Evolutionary conservation across 1,140 invertebrate genomes (phyloP).

Genomic region (Druon quercuslanigerum): DNA sequence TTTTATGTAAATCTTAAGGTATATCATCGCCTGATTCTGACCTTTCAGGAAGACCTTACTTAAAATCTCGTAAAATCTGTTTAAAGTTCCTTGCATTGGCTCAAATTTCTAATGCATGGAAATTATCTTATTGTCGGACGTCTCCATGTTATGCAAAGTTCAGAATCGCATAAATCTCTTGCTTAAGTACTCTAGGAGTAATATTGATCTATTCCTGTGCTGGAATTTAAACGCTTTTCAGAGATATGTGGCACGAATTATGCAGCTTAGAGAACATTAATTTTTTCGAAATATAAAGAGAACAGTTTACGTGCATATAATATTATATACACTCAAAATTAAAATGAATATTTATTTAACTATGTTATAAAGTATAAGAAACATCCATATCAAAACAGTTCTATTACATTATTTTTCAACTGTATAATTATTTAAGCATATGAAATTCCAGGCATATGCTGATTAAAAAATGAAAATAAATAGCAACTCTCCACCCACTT

Average conservation of each 20-base stretch:
- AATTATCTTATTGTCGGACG: not conserved
- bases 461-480: constrained; percentile 23
- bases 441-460: constrained; percentile 11
- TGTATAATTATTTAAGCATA: constrained; percentile 24
- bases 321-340: not conserved
- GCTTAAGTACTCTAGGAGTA: not conserved
- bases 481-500: constrained; percentile 15
- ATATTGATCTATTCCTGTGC: not conserved
- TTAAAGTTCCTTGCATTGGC: not conserved
- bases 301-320: no score
- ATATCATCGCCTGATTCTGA: not conserved
- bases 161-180: constrained; percentile 3
- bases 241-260: not conserved
- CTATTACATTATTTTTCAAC: not conserved
- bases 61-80: not conserved
- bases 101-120: not conserved
- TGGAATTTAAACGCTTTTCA: constrained; percentile 4
- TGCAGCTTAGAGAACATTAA: not conserved
- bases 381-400: not conserved
- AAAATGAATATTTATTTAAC: not conserved
- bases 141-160: not conserved
- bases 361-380: not conserved
- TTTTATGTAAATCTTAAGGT: not conserved
- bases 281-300: no score
- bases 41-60: not conserved